Conservation (phyloP, 2,888 invertebrate genomes). For the Orthosia cruda region DNA sequence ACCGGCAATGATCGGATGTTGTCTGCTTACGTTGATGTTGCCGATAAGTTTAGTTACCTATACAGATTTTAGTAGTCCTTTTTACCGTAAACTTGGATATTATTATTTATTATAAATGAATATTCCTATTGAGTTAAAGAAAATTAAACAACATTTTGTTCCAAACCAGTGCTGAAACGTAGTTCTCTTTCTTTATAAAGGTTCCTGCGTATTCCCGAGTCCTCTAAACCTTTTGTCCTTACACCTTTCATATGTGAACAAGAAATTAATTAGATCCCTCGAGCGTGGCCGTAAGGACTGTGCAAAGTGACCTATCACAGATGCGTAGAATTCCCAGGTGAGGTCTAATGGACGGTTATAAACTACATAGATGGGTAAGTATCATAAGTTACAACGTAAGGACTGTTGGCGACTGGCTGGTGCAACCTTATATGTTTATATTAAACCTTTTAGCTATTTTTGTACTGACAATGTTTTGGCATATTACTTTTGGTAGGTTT, state of each 20-base stretch:
- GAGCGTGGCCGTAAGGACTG: constrained; percentile 22
- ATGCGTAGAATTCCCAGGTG: constrained; percentile 44
- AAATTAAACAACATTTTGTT: not conserved
- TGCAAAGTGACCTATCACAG: constrained; percentile 44
- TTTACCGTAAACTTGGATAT: no score
- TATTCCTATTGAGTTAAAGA: no score
- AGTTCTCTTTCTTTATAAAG: constrained; percentile 1
- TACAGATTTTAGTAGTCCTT: no score
- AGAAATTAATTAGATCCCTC: constrained; percentile 54
- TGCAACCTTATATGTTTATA: no score
- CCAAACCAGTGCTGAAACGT: not conserved
- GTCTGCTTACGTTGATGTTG: not conserved
- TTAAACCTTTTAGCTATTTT: no score
- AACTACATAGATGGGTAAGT: constrained; percentile 12
- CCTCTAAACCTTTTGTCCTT: constrained; percentile 37
- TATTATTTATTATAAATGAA: no score
- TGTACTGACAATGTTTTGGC: no score
- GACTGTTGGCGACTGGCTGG: no score
- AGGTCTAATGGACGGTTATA: constrained; percentile 42
- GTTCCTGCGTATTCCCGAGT: not conserved
- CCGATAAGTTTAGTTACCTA: no score
- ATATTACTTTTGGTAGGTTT: no score
- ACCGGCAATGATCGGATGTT: constrained; percentile 24
- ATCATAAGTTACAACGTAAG: constrained; percentile 23
- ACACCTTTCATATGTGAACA: constrained; percentile 38